Base-by-base conservation (phyloP, 1,140 invertebrate species). In the Lucilia sericata region DNA sequence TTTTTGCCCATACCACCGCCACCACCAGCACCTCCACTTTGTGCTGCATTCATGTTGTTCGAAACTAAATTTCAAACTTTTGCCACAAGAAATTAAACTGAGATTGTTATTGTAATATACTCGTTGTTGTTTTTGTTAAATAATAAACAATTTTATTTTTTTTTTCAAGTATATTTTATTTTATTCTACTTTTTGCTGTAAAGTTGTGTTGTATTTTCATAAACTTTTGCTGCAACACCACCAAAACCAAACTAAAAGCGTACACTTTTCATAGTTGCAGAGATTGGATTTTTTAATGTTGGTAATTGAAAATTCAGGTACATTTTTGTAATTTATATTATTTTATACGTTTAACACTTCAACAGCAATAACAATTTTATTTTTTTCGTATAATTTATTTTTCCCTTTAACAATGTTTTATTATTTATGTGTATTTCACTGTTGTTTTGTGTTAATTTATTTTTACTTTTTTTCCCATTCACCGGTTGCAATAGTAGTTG, bases 11-110 rank as follows among this genome's bases (percentile, higher is more conserved):
- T 91, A 70, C 88, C 89, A 76, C 90, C 91, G 83, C 90, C 88
- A 70, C 87, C 87, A 75, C 91, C 89, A 83, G 90, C 90, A 81
- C 91, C 91, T 82, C 91, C 91, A 87, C 91, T 92, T 84, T 92
- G 91, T 87, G 92, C 91, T 84, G 91, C 92, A 86, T 92, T 92
- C 91, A 92, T 92, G 84, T 84, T 85, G 14, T 19, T 34, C 30
- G 25, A 76, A 34, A 75, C 0, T 42, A 75, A 75, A 75, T 25
- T 55, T 75, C 10, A 10, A 75, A 34, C 74, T 42, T 76, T 76
- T n/a, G 14, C 74, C 36, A 42, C 30, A 42, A 76, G 42, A 42
- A 7, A 7, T 8, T 8, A 42, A 10, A 42, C 2, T 42, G 42
- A 30, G 25, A 30, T 30, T 30, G 25, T 30, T 30, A 30, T 30